A percentile compares a stretch with the other conserved stretches of the same genome.
These are phyloP conservation scores for Imbricaverruca yamaguchii DNA, from an alignment of 2,888 invertebrate genomes.

Conservation along the genomic window DNA sequence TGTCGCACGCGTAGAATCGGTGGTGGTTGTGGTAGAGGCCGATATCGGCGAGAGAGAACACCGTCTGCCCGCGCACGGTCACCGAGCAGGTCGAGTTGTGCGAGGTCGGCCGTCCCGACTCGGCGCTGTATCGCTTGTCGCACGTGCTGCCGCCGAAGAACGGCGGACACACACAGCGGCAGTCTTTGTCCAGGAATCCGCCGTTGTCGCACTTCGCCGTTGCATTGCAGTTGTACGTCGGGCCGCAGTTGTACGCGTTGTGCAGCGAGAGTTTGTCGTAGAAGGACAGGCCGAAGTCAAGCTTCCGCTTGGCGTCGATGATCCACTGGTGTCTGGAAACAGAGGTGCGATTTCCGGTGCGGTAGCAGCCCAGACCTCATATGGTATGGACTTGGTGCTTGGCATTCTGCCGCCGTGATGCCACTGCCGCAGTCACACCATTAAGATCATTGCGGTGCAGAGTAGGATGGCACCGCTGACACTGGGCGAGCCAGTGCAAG, in stretches of 20 bases:
- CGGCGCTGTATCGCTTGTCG: background rate
- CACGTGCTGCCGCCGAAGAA: background rate
- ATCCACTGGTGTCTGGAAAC: slow-evolving; percentile 1
- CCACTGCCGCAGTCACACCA: too few relatives aligned
- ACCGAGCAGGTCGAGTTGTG: background rate
- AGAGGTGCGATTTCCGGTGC: too few relatives aligned
- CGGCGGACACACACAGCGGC: background rate
- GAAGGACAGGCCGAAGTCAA: background rate
- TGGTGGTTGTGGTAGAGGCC: background rate
- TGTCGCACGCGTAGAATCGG: background rate
- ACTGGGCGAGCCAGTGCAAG: too few relatives aligned
- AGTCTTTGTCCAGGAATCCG: background rate
- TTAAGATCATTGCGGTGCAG: too few relatives aligned
- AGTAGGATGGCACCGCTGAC: too few relatives aligned
- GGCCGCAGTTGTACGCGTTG: background rate
- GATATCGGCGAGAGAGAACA: background rate
- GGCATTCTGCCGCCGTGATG: too few relatives aligned
- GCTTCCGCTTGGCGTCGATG: background rate
- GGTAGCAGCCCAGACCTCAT: too few relatives aligned
- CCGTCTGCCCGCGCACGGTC: background rate
- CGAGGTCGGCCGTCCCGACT: background rate
- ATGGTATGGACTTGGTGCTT: too few relatives aligned
- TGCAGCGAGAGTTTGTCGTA: background rate
- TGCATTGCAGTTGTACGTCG: background rate
- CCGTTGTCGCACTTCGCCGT: background rate